phyloP scores from a whole-genome alignment of 2,888 invertebrate genomes.

The Erebia epiphron region DNA sequence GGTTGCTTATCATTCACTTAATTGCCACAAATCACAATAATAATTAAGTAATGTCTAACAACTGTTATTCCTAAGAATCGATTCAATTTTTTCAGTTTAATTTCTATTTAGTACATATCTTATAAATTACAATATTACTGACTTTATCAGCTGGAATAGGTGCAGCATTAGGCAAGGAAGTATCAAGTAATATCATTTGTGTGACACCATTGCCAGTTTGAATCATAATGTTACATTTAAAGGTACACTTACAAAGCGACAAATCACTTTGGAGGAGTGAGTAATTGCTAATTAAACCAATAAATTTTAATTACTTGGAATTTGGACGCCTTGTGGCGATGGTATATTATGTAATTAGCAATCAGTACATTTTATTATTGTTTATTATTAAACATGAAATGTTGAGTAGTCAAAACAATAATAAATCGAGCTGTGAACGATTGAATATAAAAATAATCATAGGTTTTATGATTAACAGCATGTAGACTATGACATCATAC shows the following conservation, averaged over 20 bases:
- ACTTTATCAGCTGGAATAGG: no score
- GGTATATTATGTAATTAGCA: constrained; percentile 16
- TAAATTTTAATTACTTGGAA: constrained; percentile 6
- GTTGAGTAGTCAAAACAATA: constrained; percentile 16
- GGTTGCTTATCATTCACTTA: background rate
- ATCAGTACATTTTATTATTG: background rate
- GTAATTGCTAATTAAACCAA: constrained; percentile 19
- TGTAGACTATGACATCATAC: constrained; percentile 7
- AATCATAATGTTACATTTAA: background rate
- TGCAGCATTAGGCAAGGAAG: no score
- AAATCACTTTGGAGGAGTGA: constrained; percentile 8
- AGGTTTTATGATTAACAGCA: background rate
- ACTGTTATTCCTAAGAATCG: no score
- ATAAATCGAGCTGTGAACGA: background rate
- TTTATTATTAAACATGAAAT: constrained; percentile 12
- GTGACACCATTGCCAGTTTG: background rate
- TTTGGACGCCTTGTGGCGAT: background rate
- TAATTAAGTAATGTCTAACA: no score
- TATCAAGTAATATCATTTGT: background rate
- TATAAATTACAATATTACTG: no score
- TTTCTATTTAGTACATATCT: no score
- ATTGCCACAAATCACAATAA: background rate
- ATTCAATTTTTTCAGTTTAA: no score
- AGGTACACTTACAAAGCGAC: background rate
- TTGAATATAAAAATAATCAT: background rate